Conservation (phyloP, 2,888 invertebrate genomes). For the Eutolmus rufibarbis region DNA sequence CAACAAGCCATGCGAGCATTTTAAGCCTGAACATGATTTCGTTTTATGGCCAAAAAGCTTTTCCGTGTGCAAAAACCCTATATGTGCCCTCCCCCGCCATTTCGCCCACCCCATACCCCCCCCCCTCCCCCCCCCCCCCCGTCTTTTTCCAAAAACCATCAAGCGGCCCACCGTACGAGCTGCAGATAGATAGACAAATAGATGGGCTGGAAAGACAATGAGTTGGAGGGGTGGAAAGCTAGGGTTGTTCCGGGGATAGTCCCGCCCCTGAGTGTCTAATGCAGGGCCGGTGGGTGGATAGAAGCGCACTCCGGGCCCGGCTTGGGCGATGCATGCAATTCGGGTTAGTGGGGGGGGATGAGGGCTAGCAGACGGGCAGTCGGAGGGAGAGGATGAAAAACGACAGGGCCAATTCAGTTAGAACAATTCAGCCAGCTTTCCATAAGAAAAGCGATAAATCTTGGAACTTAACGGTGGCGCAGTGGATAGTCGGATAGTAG, state of each 20-base stretch:
- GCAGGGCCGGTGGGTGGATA: not conserved
- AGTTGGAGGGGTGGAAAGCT: no score
- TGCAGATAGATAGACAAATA: not conserved
- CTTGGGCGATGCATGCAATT: not conserved
- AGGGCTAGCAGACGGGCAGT: not conserved
- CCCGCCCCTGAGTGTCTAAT: not conserved
- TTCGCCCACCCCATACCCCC: no score
- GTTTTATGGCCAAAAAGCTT: constrained; percentile 37
- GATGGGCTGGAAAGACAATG: not conserved
- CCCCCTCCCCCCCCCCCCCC: no score
- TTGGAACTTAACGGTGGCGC: constrained; percentile 31
- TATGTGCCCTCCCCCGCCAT: not conserved
- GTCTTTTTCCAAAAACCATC: not conserved
- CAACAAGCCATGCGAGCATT: constrained; percentile 17
- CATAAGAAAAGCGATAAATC: constrained; percentile 39
- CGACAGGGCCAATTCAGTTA: constrained; percentile 38
- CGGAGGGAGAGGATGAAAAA: constrained; percentile 1
- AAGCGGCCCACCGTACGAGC: not conserved
- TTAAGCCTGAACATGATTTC: constrained; percentile 36
- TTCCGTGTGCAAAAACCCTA: constrained; percentile 29
- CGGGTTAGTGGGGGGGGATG: not conserved
- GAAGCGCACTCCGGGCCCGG: not conserved
- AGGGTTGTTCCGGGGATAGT: not conserved
- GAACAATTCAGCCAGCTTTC: constrained; percentile 39
- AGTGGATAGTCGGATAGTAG: constrained; percentile 16